Evolutionary conservation across 2,113 vertebrate genomes (phyloP).

Genomic region (Vanacampus margaritifer): DNA sequence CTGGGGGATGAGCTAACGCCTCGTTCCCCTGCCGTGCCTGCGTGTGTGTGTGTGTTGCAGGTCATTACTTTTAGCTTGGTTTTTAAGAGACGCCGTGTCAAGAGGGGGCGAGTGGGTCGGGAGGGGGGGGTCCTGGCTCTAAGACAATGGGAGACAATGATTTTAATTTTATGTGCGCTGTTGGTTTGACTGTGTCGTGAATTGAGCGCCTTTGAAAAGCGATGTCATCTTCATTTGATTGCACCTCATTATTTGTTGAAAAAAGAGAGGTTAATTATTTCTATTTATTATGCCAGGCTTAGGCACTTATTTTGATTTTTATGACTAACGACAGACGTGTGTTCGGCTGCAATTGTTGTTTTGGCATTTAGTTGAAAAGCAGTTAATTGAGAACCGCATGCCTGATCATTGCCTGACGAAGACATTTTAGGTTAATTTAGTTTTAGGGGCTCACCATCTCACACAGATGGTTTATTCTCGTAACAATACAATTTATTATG

Average conservation of each 20-base stretch:
- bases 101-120: constrained; percentile 1
- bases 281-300: constrained; percentile 31
- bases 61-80: constrained; percentile 71
- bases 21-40: constrained; percentile 51
- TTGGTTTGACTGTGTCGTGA: constrained; percentile 46
- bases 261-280: constrained; percentile 45
- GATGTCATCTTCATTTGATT: constrained; percentile 37
- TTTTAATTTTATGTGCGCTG: constrained; percentile 53
- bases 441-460: not conserved
- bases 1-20: constrained; percentile 78
- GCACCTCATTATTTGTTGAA: constrained; percentile 55
- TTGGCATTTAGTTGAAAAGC: constrained; percentile 28
- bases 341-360: constrained; percentile 34
- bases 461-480: no score
- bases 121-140: constrained; percentile 36
- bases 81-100: constrained; percentile 67
- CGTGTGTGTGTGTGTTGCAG: constrained; percentile 37
- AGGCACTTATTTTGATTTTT: constrained; percentile 38
- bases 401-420: not conserved
- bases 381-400: constrained; percentile 21
- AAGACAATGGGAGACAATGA: constrained; percentile 61
- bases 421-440: not conserved
- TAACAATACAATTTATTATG: no score
- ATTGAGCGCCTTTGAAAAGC: constrained; percentile 41
- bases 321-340: constrained; percentile 39